Evolutionary conservation across 2,888 invertebrate genomes (phyloP).

Genomic region (Lepidochrysops patricia): DNA sequence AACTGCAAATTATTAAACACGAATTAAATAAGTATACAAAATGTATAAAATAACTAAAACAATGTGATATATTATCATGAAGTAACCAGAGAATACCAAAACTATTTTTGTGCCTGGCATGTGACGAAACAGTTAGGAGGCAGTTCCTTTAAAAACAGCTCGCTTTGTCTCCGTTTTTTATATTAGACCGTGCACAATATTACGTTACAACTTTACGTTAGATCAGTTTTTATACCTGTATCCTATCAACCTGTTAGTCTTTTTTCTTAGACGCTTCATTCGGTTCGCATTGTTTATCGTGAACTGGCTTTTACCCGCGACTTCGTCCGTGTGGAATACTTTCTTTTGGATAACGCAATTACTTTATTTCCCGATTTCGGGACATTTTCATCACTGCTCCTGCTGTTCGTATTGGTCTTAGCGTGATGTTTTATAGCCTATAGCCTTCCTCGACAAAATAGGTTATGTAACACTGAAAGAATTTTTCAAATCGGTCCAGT

Average conservation of each 20-base stretch:
- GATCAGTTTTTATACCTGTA: slow-evolving; percentile 19
- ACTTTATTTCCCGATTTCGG: too few species aligned
- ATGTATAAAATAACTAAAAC: too few species aligned
- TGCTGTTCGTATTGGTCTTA: too few species aligned
- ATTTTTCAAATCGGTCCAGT: too few species aligned
- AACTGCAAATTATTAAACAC: too few species aligned
- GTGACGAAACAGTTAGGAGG: slow-evolving; percentile 34
- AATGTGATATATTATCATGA: background rate
- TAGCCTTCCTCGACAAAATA: too few species aligned
- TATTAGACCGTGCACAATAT: slow-evolving; percentile 52
- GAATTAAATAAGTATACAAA: background rate
- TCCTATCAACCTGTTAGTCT: slow-evolving; percentile 2
- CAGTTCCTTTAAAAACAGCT: slow-evolving; percentile 36
- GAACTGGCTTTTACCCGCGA: too few species aligned
- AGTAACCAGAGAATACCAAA: slow-evolving; percentile 22
- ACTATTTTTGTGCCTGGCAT: slow-evolving; percentile 24
- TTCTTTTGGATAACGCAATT: too few species aligned
- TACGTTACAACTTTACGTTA: slow-evolving; percentile 46
- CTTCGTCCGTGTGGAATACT: too few species aligned
- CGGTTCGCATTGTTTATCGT: background rate
- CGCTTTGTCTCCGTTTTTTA: slow-evolving; percentile 43
- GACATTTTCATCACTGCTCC: too few species aligned
- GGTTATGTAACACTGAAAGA: too few species aligned
- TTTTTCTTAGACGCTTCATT: slow-evolving; percentile 1
- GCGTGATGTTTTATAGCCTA: too few species aligned